Base-by-base conservation (phyloP, 2,888 invertebrate species). In the Cabera pusaria region DNA sequence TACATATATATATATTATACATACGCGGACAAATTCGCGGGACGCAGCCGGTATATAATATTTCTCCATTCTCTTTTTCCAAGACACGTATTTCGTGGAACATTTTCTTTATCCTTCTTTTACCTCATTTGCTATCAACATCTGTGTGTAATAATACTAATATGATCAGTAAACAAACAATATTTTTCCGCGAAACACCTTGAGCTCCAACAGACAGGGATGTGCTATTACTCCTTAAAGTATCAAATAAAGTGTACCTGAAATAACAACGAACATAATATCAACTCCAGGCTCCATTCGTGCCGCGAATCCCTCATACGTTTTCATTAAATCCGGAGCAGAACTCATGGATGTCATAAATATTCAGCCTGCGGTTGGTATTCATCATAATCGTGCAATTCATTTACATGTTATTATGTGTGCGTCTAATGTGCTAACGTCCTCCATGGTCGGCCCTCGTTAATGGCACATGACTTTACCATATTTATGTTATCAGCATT, bases 351-450 rank as follows among this genome's bases (percentile, higher is more conserved):
- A 51, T 51, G 63, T 54, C 67, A 78, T 81, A 80, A 76, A 77
- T 77, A 80, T 80, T 79, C 79, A 74, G 72, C 56, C 59, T 60
- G 67, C 61, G 69, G 61, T 69, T 64, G 67, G 71, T 71, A 74
- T 76, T 75, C 77, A 73, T 80, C 74, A 76, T 76, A 77, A 75
- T 73, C 68, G 61, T 72, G 72, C 67, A 69, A 72, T 78, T 79
- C 77, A 83, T 84, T 82, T 82, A 69, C 79, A 81, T 83, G 71
- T 67, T 76, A 77, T 80, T 77, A 71, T 51, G 36, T 65, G 69
- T 65, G 59, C 64, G 54, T 64, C 62, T 64, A 17, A 62, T 66
- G 59, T 67, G 70, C 59, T 61, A 55, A 56, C 59, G 48, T 58
- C 26, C 41, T 48, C 50, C 45, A 52, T 51, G 46, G 52, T 44